phyloP scores from a whole-genome alignment of 2,797 vertebrate species.

The Craterocephalus amniculus region DNA sequence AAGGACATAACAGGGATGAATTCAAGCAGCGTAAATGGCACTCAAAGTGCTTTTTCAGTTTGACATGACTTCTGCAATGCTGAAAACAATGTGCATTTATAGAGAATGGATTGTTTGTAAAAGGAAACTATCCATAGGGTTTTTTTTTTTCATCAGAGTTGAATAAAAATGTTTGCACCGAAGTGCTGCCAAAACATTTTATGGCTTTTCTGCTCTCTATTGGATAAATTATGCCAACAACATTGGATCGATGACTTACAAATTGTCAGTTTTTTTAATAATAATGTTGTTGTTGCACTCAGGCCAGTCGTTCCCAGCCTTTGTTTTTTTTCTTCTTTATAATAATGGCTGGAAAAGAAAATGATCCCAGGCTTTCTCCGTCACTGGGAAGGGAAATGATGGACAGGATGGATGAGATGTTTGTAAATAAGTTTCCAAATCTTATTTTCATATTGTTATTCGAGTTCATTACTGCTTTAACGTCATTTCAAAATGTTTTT shows the following conservation, averaged over 20 bases:
- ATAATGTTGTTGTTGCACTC: slow-evolving; percentile 45
- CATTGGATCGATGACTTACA: slow-evolving; percentile 19
- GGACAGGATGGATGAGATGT: slow-evolving; percentile 26
- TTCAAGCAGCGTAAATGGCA: background rate
- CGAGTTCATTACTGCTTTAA: slow-evolving; percentile 55
- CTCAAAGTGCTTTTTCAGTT: slow-evolving; percentile 16
- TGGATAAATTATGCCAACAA: slow-evolving; percentile 23
- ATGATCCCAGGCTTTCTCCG: slow-evolving; percentile 34
- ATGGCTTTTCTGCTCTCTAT: slow-evolving; percentile 34
- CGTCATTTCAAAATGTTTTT: slow-evolving; percentile 46
- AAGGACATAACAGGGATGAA: background rate
- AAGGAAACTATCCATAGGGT: slow-evolving; percentile 1
- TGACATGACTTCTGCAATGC: slow-evolving; percentile 2
- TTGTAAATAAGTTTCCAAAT: slow-evolving; percentile 69
- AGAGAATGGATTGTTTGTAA: slow-evolving; percentile 27
- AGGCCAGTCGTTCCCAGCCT: slow-evolving; percentile 25
- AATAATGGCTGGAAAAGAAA: slow-evolving; percentile 26
- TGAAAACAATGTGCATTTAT: slow-evolving; percentile 22
- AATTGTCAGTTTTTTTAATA: slow-evolving; percentile 44
- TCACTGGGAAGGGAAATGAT: background rate
- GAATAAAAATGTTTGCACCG: slow-evolving; percentile 55
- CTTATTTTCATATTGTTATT: slow-evolving; percentile 54
- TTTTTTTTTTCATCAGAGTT: slow-evolving; percentile 26
- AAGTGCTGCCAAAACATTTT: slow-evolving; percentile 40
- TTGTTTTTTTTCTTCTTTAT: slow-evolving; percentile 11